Evolutionary conservation across 2,113 vertebrate species (phyloP).

Genomic region (Nerophis lumbriciformis): DNA sequence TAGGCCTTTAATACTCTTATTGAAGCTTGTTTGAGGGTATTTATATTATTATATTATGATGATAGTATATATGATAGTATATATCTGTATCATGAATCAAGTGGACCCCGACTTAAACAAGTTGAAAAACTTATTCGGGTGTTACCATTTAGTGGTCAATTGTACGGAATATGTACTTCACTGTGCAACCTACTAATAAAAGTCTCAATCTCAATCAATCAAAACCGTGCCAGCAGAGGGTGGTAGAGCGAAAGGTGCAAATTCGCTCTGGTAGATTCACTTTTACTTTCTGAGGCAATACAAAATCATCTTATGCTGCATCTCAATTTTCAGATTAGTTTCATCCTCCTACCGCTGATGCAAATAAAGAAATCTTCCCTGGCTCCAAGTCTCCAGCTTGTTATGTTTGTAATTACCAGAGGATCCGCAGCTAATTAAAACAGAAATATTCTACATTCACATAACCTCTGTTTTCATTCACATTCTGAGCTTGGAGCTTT

Average conservation of each 20-base stretch:
- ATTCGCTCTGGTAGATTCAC: neutral
- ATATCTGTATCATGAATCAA: no score
- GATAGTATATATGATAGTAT: no score
- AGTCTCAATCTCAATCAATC: no score
- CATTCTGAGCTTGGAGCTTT: constrained; percentile 10
- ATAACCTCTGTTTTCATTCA: constrained; percentile 2
- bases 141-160: no score
- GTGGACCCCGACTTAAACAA: no score
- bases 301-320: neutral
- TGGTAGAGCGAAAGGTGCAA: constrained; percentile 26
- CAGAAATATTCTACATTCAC: constrained; percentile 10
- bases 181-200: no score
- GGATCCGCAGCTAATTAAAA: constrained; percentile 10
- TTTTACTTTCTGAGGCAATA: neutral
- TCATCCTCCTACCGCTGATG: neutral
- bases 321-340: neutral
- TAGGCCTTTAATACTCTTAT: no score
- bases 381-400: neutral
- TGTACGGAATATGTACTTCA: no score
- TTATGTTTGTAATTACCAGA: constrained; percentile 1
- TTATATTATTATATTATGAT: no score
- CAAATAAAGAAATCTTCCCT: neutral
- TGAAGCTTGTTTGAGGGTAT: no score
- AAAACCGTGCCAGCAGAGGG: constrained; percentile 45
- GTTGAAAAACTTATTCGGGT: no score